Conservation (phyloP, 2,888 invertebrate species). For the Callosobruchus maculatus region DNA sequence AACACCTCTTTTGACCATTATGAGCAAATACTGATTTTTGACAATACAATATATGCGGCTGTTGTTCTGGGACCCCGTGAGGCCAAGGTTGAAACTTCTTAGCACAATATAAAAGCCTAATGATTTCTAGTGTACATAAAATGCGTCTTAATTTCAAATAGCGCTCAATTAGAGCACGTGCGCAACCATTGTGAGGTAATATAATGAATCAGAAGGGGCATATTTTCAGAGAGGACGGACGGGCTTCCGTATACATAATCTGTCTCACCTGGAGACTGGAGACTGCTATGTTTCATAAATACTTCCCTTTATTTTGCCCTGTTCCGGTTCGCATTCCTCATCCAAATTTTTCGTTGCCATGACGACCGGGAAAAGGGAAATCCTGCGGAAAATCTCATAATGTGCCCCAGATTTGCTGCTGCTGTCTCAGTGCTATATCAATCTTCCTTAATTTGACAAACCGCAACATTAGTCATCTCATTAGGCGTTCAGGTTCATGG, state of each 20-base stretch:
- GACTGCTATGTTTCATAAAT: background rate
- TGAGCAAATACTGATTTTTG: too few species aligned
- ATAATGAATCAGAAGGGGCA: background rate
- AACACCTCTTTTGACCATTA: too few species aligned
- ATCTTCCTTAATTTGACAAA: background rate
- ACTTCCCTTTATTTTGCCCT: background rate
- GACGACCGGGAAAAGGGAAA: background rate
- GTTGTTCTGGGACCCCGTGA: too few species aligned
- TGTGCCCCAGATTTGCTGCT: background rate
- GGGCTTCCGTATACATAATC: background rate
- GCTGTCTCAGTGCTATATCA: background rate
- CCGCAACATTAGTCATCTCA: background rate
- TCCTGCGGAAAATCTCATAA: background rate
- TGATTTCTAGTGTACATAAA: background rate
- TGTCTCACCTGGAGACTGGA: background rate
- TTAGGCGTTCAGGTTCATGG: background rate
- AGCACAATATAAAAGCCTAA: background rate
- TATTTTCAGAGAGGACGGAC: background rate
- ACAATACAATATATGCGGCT: too few species aligned
- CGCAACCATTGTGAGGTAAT: background rate
- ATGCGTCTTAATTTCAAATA: too few species aligned
- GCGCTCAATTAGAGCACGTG: background rate
- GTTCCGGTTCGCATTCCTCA: background rate
- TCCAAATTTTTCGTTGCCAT: background rate
- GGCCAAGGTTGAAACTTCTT: too few species aligned